phyloP scores from a whole-genome alignment of 2,113 vertebrate genomes.

The Petroica traversi region DNA sequence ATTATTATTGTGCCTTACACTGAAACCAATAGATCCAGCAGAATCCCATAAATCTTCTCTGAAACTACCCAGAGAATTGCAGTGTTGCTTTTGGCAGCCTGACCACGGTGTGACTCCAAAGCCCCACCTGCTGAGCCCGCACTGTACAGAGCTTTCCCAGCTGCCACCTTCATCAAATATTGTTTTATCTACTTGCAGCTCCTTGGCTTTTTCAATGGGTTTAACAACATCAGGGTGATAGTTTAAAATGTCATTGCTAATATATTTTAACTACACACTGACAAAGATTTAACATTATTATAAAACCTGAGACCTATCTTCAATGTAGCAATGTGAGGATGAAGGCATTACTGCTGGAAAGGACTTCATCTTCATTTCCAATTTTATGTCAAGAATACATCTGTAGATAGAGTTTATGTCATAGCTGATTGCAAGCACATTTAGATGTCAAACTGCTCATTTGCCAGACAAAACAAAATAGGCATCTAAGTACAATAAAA shows the following conservation, averaged over 20 bases:
- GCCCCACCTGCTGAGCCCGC: conserved; percentile 21
- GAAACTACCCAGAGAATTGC: neutral
- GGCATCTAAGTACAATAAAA: conserved; percentile 4
- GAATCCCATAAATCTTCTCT: neutral
- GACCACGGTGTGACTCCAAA: neutral
- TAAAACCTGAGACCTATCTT: neutral
- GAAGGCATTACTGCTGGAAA: neutral
- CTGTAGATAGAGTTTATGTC: neutral
- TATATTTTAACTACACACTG: neutral
- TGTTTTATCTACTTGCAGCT: neutral
- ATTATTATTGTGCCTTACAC: neutral
- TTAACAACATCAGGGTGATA: neutral
- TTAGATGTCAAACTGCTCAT: neutral
- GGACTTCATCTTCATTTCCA: neutral
- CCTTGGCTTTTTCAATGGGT: neutral
- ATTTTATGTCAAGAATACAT: neutral
- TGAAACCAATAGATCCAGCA: neutral
- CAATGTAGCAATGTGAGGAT: neutral
- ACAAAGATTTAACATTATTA: neutral
- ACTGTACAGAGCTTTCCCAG: neutral
- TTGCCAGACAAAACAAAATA: conserved; percentile 14
- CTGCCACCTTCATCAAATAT: neutral
- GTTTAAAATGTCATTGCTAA: neutral
- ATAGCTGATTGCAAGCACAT: neutral
- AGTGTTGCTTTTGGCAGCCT: neutral